phyloP scores from a whole-genome alignment of 2,888 invertebrate species.

The Stenodema calcarata region DNA sequence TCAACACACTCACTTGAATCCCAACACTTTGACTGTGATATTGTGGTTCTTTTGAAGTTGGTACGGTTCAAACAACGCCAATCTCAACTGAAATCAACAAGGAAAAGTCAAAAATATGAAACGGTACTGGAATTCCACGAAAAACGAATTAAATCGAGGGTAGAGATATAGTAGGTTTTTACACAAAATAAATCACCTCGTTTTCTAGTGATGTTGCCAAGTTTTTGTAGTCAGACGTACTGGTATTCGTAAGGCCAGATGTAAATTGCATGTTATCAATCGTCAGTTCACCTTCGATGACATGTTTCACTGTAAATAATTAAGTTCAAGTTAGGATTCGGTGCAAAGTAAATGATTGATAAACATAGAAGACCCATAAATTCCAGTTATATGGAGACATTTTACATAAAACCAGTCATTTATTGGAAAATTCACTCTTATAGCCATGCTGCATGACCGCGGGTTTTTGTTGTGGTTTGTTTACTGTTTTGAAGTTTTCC shows the following conservation, averaged over 20 bases:
- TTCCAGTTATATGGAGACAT: too few relatives aligned
- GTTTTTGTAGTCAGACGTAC: constrained; percentile 70
- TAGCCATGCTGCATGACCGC: too few relatives aligned
- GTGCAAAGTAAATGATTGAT: too few relatives aligned
- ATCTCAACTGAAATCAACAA: constrained; percentile 62
- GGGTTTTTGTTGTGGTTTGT: too few relatives aligned
- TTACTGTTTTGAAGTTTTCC: too few relatives aligned
- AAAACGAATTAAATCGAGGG: too few relatives aligned
- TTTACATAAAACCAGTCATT: too few relatives aligned
- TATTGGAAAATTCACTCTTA: too few relatives aligned
- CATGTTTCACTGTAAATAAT: constrained; percentile 68
- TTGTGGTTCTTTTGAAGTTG: constrained; percentile 66
- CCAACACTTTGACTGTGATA: constrained; percentile 68
- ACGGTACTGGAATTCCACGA: too few relatives aligned
- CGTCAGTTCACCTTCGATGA: constrained; percentile 72
- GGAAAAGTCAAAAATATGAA: not conserved
- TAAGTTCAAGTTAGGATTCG: too few relatives aligned
- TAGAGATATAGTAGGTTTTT: too few relatives aligned
- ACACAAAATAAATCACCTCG: constrained; percentile 60
- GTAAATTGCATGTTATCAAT: constrained; percentile 73
- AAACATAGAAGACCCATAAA: too few relatives aligned
- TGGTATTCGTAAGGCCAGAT: constrained; percentile 67
- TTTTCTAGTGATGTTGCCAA: constrained; percentile 69
- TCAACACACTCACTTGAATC: constrained; percentile 66
- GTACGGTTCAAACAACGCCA: constrained; percentile 66